Conservation (phyloP, 1,140 invertebrate genomes). For the Elymnias hypermnestra region DNA sequence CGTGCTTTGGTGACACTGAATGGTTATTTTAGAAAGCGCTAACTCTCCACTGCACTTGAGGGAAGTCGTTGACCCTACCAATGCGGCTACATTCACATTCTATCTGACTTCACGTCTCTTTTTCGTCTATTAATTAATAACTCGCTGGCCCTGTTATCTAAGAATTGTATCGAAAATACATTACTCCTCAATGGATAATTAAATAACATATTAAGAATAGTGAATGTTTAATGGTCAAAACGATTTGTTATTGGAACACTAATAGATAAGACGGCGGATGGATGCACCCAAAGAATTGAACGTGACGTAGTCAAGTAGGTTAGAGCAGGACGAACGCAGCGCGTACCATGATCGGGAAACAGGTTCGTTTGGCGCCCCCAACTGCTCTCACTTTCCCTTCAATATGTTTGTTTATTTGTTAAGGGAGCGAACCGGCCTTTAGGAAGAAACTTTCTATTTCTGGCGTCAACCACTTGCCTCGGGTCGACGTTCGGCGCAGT, state of each 20-base stretch:
- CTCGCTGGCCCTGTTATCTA: background rate
- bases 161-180: conserved; percentile 6
- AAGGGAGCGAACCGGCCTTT: conserved; percentile 58
- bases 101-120: conserved; percentile 6
- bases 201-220: conserved; percentile 11
- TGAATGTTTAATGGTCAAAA: conserved; percentile 38
- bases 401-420: conserved; percentile 65
- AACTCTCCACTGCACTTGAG: conserved; percentile 40
- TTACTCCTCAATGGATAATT: conserved; percentile 13
- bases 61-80: conserved; percentile 48
- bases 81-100: conserved; percentile 19
- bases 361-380: conserved; percentile 46
- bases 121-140: conserved; percentile 2
- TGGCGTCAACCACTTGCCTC: conserved; percentile 46
- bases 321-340: conserved; percentile 16
- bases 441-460: conserved; percentile 71
- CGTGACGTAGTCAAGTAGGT: background rate
- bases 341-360: conserved; percentile 35
- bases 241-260: conserved; percentile 61
- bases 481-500: conserved; percentile 53
- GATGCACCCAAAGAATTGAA: conserved; percentile 22
- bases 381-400: conserved; percentile 63
- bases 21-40: conserved; percentile 70
- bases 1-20: conserved; percentile 64
- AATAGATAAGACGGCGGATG: conserved; percentile 34